Percentiles rank a stretch among this genome's conserved stretches.
Evolutionary conservation across 2,888 invertebrate genomes (phyloP).

Genomic region (Rotaria macrura): DNA sequence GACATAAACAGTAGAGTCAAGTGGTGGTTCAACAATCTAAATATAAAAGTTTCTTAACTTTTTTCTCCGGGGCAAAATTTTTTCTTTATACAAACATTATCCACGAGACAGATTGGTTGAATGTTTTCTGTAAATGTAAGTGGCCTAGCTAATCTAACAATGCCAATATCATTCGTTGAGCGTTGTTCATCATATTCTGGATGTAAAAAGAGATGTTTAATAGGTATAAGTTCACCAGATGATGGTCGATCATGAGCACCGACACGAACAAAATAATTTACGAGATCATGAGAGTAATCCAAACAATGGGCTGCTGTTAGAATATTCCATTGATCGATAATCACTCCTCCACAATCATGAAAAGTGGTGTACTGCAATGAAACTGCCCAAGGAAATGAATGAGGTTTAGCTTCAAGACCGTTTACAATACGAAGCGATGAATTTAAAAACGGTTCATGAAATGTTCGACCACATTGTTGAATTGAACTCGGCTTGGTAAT

Average conservation of each 20-base stretch:
- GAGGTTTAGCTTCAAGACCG: neutral
- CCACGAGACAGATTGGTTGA: neutral
- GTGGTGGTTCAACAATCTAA: conserved; percentile 5
- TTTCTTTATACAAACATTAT: neutral
- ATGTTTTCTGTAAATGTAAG: neutral
- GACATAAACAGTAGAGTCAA: neutral
- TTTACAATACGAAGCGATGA: neutral
- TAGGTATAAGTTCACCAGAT: neutral
- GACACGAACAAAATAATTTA: neutral
- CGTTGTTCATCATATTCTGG: neutral
- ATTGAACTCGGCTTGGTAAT: too few species aligned
- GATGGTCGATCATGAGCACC: neutral
- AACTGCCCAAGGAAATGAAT: conserved; percentile 13
- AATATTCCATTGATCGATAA: neutral
- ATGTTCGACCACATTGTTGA: neutral
- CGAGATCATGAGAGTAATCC: neutral
- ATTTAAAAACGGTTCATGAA: neutral
- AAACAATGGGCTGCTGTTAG: conserved; percentile 7
- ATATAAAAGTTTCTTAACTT: neutral
- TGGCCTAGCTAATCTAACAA: neutral
- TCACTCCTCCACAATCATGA: conserved; percentile 19
- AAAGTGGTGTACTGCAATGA: neutral
- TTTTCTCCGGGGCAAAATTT: neutral
- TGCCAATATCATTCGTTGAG: neutral
- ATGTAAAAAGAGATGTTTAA: neutral